phyloP scores from a whole-genome alignment of 2,797 vertebrate species.

The Brachymystax lenok region DNA sequence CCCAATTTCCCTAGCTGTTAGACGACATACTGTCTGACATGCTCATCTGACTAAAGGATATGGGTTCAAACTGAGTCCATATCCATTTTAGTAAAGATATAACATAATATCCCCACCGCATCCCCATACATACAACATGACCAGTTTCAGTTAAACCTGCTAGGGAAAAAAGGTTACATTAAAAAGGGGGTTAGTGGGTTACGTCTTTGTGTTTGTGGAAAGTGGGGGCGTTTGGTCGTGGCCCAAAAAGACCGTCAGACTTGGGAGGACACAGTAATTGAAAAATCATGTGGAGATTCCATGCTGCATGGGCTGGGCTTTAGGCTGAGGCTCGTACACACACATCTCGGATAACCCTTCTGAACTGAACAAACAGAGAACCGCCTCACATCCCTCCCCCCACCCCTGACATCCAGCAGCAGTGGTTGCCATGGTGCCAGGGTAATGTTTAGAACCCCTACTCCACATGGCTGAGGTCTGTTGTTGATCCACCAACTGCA shows the following conservation, averaged over 20 bases:
- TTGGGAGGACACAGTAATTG: slow-evolving; percentile 22
- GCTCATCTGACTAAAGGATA: slow-evolving; percentile 24
- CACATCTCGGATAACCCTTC: neutral
- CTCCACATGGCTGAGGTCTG: slow-evolving; percentile 20
- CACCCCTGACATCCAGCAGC: slow-evolving; percentile 16
- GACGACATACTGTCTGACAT: neutral
- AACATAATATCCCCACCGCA: neutral
- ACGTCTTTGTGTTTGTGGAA: neutral
- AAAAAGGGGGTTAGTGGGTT: neutral
- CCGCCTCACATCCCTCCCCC: neutral
- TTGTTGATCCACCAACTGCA: slow-evolving; percentile 36
- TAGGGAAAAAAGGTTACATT: neutral
- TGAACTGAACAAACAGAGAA: neutral
- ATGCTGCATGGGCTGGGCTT: neutral
- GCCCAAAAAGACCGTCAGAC: slow-evolving; percentile 8
- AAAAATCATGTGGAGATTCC: slow-evolving; percentile 27
- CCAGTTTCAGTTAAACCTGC: too few species aligned
- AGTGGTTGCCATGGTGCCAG: slow-evolving; percentile 32
- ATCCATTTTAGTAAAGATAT: neutral
- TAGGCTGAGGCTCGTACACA: neutral
- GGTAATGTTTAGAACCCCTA: slow-evolving; percentile 28
- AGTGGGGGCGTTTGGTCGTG: slow-evolving; percentile 3
- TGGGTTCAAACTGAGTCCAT: neutral
- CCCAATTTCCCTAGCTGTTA: neutral
- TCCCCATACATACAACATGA: neutral